Conservation (phyloP, 2,113 vertebrate species). For the Cheirogaleus medius region DNA sequence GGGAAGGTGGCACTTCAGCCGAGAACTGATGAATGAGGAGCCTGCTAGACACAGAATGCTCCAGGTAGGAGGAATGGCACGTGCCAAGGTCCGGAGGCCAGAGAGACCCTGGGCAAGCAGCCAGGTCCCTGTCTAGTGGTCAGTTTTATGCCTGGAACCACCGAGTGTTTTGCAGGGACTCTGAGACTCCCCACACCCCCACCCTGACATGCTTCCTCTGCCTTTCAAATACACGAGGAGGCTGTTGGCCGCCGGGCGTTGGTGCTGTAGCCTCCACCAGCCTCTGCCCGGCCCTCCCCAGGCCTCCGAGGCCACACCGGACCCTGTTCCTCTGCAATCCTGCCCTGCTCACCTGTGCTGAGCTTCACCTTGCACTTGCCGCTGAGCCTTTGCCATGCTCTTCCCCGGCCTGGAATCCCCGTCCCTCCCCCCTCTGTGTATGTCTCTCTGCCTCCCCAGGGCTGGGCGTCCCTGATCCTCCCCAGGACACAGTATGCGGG, state of each 20-base stretch:
- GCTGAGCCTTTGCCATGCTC: background rate
- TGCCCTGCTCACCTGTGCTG: background rate
- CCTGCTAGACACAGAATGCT: background rate
- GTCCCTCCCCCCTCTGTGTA: accelerated
- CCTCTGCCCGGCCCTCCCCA: background rate
- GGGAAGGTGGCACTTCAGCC: accelerated
- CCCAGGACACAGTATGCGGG: background rate
- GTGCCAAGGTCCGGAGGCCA: background rate
- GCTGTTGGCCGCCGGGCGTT: background rate
- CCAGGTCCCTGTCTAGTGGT: accelerated
- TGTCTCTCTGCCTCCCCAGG: background rate
- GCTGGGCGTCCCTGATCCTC: background rate
- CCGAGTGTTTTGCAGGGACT: background rate
- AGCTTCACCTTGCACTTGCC: background rate
- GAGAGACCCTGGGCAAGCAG: background rate
- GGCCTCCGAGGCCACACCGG: background rate
- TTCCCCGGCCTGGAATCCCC: background rate
- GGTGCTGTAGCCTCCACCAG: background rate
- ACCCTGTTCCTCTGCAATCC: background rate
- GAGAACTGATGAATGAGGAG: background rate
- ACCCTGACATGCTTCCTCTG: accelerated
- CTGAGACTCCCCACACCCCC: background rate
- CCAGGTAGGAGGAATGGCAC: accelerated
- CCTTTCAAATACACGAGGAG: background rate
- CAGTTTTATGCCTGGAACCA: background rate